A percentile compares a stretch with the other conserved stretches of the same genome.
Evolutionary conservation across 1,140 invertebrate genomes (phyloP).

Genomic region (Panagrolaimus sp.): DNA sequence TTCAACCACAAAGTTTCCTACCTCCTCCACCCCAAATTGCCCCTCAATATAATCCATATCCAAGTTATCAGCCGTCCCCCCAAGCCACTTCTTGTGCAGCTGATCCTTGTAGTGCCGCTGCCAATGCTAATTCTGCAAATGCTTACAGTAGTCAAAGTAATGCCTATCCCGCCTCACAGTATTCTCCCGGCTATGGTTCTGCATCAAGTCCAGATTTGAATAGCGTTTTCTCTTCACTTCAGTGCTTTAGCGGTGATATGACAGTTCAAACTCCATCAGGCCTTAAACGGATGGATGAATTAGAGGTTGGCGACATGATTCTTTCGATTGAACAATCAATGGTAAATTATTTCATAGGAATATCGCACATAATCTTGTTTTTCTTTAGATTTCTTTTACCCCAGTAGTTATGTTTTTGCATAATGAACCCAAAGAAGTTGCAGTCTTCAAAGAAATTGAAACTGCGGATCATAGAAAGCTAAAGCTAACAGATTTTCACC

Average conservation of each 20-base stretch:
- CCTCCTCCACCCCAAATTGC: too few relatives aligned
- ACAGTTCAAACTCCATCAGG: conserved; percentile 35
- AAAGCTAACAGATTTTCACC: conserved; percentile 38
- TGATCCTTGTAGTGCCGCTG: background rate
- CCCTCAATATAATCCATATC: background rate
- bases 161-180: background rate
- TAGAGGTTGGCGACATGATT: conserved; percentile 40
- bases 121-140: background rate
- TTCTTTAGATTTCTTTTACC: conserved; percentile 39
- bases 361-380: background rate
- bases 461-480: conserved; percentile 25
- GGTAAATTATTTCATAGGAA: conserved; percentile 15
- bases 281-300: conserved; percentile 39
- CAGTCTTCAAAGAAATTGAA: conserved; percentile 24
- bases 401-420: conserved; percentile 47
- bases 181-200: background rate
- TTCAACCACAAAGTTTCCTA: background rate
- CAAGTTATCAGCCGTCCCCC: background rate
- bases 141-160: background rate
- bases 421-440: conserved; percentile 32
- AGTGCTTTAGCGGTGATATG: conserved; percentile 47
- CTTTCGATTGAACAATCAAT: conserved; percentile 39
- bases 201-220: conserved; percentile 15
- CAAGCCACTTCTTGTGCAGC: background rate
- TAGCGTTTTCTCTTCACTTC: conserved; percentile 28